These are phyloP conservation scores for Lordiphosa mommai DNA, from an alignment of 1,140 invertebrate species.

Conservation along the genomic window DNA sequence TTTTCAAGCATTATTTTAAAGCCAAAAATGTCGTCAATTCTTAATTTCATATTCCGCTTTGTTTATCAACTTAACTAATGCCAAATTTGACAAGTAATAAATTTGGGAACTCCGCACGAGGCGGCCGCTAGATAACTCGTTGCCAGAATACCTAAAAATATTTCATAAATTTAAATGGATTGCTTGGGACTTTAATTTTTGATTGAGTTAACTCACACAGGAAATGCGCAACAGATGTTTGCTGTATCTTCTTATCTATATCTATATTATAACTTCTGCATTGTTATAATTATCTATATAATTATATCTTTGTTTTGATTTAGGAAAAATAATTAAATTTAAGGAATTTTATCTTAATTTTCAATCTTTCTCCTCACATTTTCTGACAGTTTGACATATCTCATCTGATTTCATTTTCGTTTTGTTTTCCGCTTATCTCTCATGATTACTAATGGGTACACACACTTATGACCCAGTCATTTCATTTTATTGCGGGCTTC, in stretches of 20 bases:
- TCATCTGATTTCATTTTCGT: too few species aligned
- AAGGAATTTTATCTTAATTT: too few species aligned
- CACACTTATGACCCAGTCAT: too few species aligned
- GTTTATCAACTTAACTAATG: constrained; percentile 35
- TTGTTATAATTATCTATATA: too few species aligned
- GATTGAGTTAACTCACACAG: background rate
- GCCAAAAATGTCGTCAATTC: constrained; percentile 40
- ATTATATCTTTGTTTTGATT: too few species aligned
- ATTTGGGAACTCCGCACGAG: constrained; percentile 18
- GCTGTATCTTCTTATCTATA: background rate
- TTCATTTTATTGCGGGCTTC: too few species aligned
- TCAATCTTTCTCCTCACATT: too few species aligned
- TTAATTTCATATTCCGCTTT: constrained; percentile 39
- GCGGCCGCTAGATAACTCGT: constrained; percentile 1
- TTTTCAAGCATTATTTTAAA: constrained; percentile 35
- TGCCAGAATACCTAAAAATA: constrained; percentile 23
- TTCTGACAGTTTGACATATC: too few species aligned
- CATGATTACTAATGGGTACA: too few species aligned
- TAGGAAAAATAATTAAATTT: too few species aligned
- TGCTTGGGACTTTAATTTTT: background rate
- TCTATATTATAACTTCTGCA: too few species aligned
- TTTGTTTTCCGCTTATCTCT: too few species aligned
- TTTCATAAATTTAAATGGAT: constrained; percentile 14
- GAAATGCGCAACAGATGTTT: constrained; percentile 1
- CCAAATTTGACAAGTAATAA: constrained; percentile 41